A percentile compares a stretch with the other conserved stretches of the same genome.
phyloP scores from a whole-genome alignment of 1,140 invertebrate species.

The Drosophila teissieri region DNA sequence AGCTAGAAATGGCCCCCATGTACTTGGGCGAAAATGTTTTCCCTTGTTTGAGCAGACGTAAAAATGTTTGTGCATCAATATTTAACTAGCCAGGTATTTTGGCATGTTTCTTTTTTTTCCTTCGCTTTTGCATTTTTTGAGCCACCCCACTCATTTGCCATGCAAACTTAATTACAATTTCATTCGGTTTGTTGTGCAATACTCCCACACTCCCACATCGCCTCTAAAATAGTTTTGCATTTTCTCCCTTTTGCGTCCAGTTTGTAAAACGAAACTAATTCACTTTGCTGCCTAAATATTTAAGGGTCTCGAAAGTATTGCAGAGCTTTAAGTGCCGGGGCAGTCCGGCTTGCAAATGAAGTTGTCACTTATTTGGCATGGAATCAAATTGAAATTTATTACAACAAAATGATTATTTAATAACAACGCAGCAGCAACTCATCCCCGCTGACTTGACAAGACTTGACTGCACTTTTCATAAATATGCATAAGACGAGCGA shows the following conservation, averaged over 20 bases:
- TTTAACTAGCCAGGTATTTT: constrained; percentile 28
- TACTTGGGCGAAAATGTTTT: constrained; percentile 18
- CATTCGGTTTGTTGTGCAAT: constrained; percentile 59
- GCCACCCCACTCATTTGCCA: constrained; percentile 73
- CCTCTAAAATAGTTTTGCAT: constrained; percentile 43
- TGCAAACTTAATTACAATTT: constrained; percentile 80
- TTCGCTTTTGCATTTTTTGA: constrained; percentile 29
- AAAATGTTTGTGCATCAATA: constrained; percentile 38
- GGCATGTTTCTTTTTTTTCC: constrained; percentile 16
- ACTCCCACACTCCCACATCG: constrained; percentile 27
- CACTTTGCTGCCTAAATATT: constrained; percentile 70
- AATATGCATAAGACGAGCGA: constrained; percentile 63
- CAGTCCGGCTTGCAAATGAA: constrained; percentile 59
- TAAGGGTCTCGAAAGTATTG: constrained; percentile 30
- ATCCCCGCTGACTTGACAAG: constrained; percentile 49
- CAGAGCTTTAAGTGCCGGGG: constrained; percentile 19
- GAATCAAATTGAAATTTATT: constrained; percentile 78
- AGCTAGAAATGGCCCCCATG: not conserved
- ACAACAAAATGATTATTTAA: constrained; percentile 81
- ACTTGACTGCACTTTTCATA: constrained; percentile 77
- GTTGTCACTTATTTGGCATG: constrained; percentile 68
- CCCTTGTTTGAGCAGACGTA: constrained; percentile 20
- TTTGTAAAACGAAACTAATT: constrained; percentile 51
- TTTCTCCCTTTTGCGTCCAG: constrained; percentile 7
- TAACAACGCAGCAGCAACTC: constrained; percentile 52